Conservation (phyloP, 2,113 vertebrate genomes). For the Sorex araneus region DNA sequence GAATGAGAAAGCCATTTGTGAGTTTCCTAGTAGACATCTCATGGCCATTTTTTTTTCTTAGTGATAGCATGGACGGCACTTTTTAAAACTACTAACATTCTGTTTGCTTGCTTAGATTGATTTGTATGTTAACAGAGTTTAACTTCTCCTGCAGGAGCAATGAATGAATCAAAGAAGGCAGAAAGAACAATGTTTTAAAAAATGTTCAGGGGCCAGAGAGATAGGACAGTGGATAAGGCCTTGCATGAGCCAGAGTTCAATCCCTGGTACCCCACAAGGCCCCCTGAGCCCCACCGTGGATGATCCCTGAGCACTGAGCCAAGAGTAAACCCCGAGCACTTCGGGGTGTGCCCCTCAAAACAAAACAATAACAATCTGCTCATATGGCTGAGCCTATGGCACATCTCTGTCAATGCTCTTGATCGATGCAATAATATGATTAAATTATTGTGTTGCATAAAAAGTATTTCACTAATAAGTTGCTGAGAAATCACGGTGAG, state of each 20-base stretch:
- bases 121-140: constrained; percentile 33
- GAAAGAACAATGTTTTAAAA: background rate
- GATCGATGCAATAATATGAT: background rate
- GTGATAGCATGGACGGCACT: background rate
- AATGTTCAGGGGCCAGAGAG: background rate
- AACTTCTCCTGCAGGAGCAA: background rate
- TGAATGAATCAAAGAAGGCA: background rate
- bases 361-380: background rate
- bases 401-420: background rate
- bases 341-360: too few relatives aligned
- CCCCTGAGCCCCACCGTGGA: too few relatives aligned
- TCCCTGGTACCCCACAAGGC: too few relatives aligned
- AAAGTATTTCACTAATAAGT: constrained; percentile 45
- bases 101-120: background rate
- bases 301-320: too few relatives aligned
- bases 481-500: constrained; percentile 18
- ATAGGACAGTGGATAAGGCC: too few relatives aligned
- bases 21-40: background rate
- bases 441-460: background rate
- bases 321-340: too few relatives aligned
- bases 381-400: background rate
- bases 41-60: constrained; percentile 18
- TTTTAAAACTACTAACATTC: background rate
- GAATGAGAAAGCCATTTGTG: background rate
- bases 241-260: too few relatives aligned